These are phyloP conservation scores for Homarus gammarus DNA, from an alignment of 2,888 invertebrate species.

Conservation along the genomic window DNA sequence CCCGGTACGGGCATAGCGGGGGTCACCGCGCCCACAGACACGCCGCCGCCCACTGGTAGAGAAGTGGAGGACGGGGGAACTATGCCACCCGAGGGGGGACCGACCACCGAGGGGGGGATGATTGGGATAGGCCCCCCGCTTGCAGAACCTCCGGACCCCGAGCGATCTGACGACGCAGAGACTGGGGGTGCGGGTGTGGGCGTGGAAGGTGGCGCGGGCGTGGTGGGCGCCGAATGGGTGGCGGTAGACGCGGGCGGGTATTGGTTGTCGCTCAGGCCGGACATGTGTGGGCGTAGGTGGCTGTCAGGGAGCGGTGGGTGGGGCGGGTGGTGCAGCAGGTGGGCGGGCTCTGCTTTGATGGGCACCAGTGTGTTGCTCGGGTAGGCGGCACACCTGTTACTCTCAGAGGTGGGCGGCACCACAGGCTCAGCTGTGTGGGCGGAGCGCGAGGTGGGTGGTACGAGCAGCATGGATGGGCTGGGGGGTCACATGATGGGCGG, in stretches of 20 bases:
- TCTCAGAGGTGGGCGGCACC: constrained; percentile 50
- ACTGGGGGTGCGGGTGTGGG: constrained; percentile 53
- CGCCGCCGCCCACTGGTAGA: constrained; percentile 9
- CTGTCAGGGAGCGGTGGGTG: constrained; percentile 34
- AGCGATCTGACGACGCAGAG: constrained; percentile 38
- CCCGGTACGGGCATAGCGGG: constrained; percentile 59
- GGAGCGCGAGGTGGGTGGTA: constrained; percentile 68
- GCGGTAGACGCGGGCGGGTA: constrained; percentile 62
- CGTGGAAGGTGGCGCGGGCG: constrained; percentile 56
- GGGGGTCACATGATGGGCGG: constrained; percentile 52
- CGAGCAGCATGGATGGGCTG: constrained; percentile 63
- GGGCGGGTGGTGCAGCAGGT: constrained; percentile 7
- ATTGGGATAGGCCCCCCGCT: constrained; percentile 39
- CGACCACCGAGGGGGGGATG: constrained; percentile 25
- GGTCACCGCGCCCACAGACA: constrained; percentile 27
- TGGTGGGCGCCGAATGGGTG: constrained; percentile 57
- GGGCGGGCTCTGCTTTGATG: constrained; percentile 46
- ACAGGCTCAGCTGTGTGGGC: constrained; percentile 46
- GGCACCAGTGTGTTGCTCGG: constrained; percentile 34
- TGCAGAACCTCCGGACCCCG: constrained; percentile 49
- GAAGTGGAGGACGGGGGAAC: constrained; percentile 38
- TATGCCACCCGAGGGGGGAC: constrained; percentile 23
- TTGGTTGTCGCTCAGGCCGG: constrained; percentile 57
- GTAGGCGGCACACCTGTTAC: constrained; percentile 26
- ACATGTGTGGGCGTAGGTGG: constrained; percentile 59